Evolutionary conservation across 2,888 invertebrate species (phyloP).

Genomic region (Lithophane semibrunnea): DNA sequence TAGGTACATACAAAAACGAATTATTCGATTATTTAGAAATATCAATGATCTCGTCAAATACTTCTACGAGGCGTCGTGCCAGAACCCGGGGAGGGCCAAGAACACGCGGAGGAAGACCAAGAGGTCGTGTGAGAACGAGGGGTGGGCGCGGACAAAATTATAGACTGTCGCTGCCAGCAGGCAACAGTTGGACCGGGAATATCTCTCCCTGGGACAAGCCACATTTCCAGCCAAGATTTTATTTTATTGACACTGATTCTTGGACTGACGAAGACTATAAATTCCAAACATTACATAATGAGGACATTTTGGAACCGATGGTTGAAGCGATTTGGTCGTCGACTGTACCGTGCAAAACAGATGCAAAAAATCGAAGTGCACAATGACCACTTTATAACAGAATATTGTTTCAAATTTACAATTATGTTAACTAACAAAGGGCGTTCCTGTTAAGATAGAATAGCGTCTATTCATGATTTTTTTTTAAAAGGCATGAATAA

Average conservation of each 20-base stretch:
- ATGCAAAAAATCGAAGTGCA: neutral
- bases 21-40: neutral
- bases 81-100: neutral
- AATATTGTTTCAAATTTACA: neutral
- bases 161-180: neutral
- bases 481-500: no score
- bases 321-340: neutral
- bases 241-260: slow-evolving; percentile 2
- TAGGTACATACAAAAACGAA: neutral
- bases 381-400: neutral
- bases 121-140: neutral
- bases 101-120: neutral
- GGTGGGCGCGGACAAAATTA: neutral
- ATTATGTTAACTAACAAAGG: no score
- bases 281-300: neutral
- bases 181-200: neutral
- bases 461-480: no score
- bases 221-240: neutral
- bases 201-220: neutral
- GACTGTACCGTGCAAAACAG: neutral
- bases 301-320: neutral
- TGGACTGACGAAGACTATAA: neutral
- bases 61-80: neutral
- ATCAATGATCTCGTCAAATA: neutral
- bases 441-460: no score